Percentiles rank a stretch among this genome's conserved stretches.
Evolutionary conservation across 2,113 vertebrate genomes (phyloP).

Genomic region (Mormyrus lacerda): DNA sequence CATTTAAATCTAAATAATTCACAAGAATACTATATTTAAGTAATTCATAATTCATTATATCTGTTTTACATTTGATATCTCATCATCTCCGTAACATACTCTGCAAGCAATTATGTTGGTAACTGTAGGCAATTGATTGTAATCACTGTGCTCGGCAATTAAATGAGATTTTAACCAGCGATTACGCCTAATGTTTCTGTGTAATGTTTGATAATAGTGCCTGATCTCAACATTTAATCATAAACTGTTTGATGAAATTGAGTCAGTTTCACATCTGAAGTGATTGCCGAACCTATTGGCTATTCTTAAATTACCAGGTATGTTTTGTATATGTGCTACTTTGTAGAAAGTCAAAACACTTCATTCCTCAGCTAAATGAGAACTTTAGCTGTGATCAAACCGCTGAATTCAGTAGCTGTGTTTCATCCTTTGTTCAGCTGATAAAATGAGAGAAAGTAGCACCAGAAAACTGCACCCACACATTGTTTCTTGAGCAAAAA

Average conservation of each 20-base stretch:
- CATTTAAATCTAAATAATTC: background rate
- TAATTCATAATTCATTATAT: background rate
- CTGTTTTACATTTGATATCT: background rate
- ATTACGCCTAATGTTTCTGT: background rate
- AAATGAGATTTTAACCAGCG: slow-evolving; percentile 14
- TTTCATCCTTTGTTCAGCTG: background rate
- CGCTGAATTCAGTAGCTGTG: background rate
- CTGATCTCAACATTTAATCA: background rate
- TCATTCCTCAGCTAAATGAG: background rate
- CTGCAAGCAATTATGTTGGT: slow-evolving; percentile 15
- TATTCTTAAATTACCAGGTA: background rate
- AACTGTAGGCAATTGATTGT: slow-evolving; percentile 18
- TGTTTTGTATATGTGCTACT: background rate
- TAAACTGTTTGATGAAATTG: background rate
- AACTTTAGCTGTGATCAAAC: background rate
- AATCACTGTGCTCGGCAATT: slow-evolving; percentile 19
- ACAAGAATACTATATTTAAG: background rate
- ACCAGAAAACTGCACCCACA: background rate
- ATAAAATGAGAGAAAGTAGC: background rate
- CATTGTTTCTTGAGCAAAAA: background rate
- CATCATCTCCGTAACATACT: background rate
- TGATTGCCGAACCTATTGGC: background rate
- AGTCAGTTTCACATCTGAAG: background rate
- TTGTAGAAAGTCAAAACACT: background rate
- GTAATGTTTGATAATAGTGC: background rate